Conservation (phyloP, 2,113 vertebrate species). For the Empidonax alnorum region DNA sequence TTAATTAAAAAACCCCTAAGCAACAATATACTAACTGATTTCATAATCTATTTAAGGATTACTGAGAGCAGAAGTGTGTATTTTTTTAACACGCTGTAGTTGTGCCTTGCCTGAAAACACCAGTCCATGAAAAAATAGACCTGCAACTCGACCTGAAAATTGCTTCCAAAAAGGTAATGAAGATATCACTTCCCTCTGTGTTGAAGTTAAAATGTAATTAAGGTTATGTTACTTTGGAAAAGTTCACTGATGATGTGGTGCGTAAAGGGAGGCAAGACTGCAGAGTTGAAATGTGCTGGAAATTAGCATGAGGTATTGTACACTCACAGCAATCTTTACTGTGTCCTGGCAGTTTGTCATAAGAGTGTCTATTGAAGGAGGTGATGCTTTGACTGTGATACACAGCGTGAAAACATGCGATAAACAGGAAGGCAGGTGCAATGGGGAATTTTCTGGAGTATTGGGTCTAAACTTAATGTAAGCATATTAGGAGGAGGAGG, state of each 20-base stretch:
- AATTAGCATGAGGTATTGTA: constrained; percentile 20
- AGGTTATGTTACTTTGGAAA: neutral
- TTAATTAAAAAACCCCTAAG: neutral
- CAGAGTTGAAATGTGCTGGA: neutral
- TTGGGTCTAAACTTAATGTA: constrained; percentile 4
- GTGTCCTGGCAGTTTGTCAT: neutral
- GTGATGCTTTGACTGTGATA: constrained; percentile 16
- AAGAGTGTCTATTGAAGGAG: neutral
- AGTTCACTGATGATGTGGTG: neutral
- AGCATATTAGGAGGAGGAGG: neutral
- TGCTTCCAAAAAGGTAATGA: neutral
- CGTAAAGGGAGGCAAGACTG: neutral
- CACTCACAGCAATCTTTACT: neutral
- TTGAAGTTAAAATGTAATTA: constrained; percentile 27
- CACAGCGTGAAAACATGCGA: constrained; percentile 6
- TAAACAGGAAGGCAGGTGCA: neutral
- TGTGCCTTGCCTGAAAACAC: neutral
- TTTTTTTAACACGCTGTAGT: neutral
- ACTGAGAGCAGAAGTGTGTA: neutral
- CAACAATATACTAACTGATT: neutral
- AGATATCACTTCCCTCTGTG: neutral
- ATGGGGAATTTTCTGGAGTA: constrained; percentile 42
- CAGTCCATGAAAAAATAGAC: neutral
- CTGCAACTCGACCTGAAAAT: constrained; percentile 1
- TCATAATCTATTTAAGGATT: neutral